Evolutionary conservation across 2,113 vertebrate genomes (phyloP), one percentile per base, ranked within the genome.

Genomic region (Pelecanus crispus): DNA sequence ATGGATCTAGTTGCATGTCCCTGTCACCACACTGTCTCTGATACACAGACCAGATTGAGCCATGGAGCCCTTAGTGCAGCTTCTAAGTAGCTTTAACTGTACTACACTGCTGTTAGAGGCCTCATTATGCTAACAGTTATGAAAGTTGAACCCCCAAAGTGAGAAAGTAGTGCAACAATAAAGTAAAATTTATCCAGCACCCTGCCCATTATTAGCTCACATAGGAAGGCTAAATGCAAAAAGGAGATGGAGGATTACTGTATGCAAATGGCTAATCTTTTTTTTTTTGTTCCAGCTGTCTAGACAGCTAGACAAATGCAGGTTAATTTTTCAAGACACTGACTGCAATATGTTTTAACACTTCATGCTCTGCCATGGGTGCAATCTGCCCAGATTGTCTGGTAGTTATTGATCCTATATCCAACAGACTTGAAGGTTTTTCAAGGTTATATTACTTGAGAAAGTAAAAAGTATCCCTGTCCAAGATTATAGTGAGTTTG

Each of bases 221-320:
- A 31, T 13, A 28, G 58, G 61, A 62, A 42, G 24, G 73, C 78
- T 70, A 74, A 93, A 75, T 68, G 77, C 65, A 81, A 61, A 65
- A 67, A 88, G 22, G 73, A 89, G 52, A 17, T 2, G 7, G 40
- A 49, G 34, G 52, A 86, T 92, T 82, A 68, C 56, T 36, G 5
- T 38, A 65, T 74, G 49, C 22, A 17, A 85, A 92, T n/a, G 25
- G 56, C 16, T 86, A 66, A 72, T 36, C 5, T 45, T 34, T 26
- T 17, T 22, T 16, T 31, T 2, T 45, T 32, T 22, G 24, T 40
- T 26, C 74, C 62, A 95, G 74, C 66, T 96, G 91, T 93, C 95
- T 95, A 90, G 91, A 88, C 66, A 91, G 58, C 66, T 49, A 90
- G 79, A 65, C 58, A 81, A 97, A 88, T 74, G 67, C 71, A 93